Evolutionary conservation across 1,140 invertebrate genomes (phyloP).

Genomic region (Temnothorax curvispinosus): DNA sequence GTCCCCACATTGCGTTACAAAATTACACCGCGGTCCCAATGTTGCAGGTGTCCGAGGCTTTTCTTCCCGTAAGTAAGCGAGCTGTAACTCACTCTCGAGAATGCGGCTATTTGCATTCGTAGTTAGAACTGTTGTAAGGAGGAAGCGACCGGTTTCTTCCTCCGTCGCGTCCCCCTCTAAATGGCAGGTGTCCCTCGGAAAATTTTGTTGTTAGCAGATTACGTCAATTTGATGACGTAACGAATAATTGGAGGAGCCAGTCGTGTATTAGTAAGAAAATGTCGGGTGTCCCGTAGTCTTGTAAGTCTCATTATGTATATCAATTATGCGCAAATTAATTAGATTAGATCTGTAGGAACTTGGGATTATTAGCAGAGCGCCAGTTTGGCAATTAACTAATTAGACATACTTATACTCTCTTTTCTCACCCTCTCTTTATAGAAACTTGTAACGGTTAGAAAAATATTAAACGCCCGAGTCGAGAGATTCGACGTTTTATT

Average conservation of each 20-base stretch:
- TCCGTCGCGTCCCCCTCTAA: background rate
- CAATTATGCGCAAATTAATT: background rate
- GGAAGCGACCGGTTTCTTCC: conserved; percentile 46
- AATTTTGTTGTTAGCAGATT: background rate
- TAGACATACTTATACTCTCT: background rate
- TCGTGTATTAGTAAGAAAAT: background rate
- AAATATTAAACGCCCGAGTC: background rate
- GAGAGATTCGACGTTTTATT: background rate
- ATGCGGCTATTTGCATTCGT: conserved; percentile 60
- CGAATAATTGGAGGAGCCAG: background rate
- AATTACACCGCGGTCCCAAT: conserved; percentile 17
- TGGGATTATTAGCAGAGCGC: background rate
- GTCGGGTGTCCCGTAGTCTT: background rate
- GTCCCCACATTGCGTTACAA: background rate
- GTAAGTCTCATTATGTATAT: background rate
- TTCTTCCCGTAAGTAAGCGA: background rate
- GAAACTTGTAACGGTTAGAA: background rate
- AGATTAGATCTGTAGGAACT: background rate
- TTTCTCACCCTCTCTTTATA: background rate
- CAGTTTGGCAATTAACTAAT: background rate
- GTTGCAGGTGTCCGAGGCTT: conserved; percentile 62
- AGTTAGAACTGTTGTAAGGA: conserved; percentile 52
- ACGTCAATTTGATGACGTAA: background rate
- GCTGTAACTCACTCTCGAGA: background rate
- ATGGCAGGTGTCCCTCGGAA: conserved; percentile 7